Percentiles rank a stretch among this genome's conserved stretches.
phyloP scores from a whole-genome alignment of 2,888 invertebrate genomes.

The Silvanus unidentatus region DNA sequence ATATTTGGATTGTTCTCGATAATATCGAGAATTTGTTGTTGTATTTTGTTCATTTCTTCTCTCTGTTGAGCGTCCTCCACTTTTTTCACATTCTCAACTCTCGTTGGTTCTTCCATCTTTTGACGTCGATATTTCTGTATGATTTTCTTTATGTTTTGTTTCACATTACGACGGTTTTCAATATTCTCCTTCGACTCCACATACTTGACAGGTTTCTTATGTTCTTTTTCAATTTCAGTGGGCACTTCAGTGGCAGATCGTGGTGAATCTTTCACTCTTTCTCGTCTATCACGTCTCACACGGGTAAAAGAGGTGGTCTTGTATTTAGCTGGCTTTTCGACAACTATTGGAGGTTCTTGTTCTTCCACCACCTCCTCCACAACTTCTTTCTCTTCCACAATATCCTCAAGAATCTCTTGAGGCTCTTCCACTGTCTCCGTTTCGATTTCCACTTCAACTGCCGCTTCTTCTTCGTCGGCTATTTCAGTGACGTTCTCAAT shows the following conservation, averaged over 20 bases:
- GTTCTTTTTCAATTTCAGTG: too few species aligned
- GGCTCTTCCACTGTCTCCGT: slow-evolving; percentile 5
- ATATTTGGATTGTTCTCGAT: slow-evolving; percentile 49
- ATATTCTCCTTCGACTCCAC: slow-evolving; percentile 8
- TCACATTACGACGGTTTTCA: slow-evolving; percentile 24
- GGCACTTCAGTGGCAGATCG: too few species aligned
- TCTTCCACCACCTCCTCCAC: slow-evolving; percentile 1
- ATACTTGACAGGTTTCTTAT: too few species aligned
- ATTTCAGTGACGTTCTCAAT: slow-evolving; percentile 3
- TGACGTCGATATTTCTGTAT: slow-evolving; percentile 30
- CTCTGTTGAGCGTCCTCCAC: slow-evolving; percentile 45
- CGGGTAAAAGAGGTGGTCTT: too few species aligned
- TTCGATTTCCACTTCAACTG: slow-evolving; percentile 11
- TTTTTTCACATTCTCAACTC: slow-evolving; percentile 31
- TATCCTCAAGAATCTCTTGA: slow-evolving; percentile 1
- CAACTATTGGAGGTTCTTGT: slow-evolving; percentile 3
- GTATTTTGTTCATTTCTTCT: slow-evolving; percentile 48
- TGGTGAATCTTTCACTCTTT: too few species aligned
- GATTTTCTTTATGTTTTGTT: slow-evolving; percentile 29
- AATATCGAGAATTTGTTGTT: slow-evolving; percentile 46
- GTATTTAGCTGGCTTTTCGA: not conserved
- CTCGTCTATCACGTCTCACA: too few species aligned
- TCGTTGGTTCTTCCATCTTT: slow-evolving; percentile 20
- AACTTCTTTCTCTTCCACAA: slow-evolving; percentile 1
- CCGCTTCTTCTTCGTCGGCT: slow-evolving; percentile 5